Evolutionary conservation across 2,797 vertebrate species (phyloP).

Genomic region (Poecile montanus): DNA sequence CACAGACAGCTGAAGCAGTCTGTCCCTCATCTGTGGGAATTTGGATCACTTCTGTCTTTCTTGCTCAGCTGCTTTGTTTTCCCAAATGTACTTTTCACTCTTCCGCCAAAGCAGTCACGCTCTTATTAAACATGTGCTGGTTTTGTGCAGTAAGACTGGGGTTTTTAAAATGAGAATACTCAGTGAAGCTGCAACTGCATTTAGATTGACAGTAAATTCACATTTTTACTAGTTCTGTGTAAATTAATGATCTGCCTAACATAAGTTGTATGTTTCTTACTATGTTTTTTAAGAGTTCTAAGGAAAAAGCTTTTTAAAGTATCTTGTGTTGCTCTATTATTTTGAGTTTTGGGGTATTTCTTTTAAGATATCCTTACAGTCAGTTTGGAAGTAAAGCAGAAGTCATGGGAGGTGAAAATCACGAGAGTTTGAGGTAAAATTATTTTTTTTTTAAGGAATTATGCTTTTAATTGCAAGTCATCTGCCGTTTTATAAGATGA

Average conservation of each 20-base stretch:
- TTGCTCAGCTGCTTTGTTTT: not conserved
- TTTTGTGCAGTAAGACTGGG: not conserved
- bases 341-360: not conserved
- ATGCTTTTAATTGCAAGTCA: not conserved
- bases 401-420: not conserved
- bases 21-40: not conserved
- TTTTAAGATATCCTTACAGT: not conserved
- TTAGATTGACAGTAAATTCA: not conserved
- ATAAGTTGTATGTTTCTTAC: not conserved
- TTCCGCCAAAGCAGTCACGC: no score
- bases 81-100: not conserved
- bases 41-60: not conserved
- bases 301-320: not conserved
- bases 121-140: fast-evolving
- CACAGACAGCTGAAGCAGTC: fast-evolving
- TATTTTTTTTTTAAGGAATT: not conserved
- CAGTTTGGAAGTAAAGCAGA: not conserved
- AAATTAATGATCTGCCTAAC: not conserved
- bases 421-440: not conserved
- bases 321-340: not conserved
- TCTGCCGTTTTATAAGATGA: not conserved
- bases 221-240: not conserved
- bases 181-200: not conserved
- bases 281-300: not conserved
- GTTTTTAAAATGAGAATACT: not conserved